Evolutionary conservation across 1,140 invertebrate genomes (phyloP).

Genomic region (Drosophila pseudoananassae): DNA sequence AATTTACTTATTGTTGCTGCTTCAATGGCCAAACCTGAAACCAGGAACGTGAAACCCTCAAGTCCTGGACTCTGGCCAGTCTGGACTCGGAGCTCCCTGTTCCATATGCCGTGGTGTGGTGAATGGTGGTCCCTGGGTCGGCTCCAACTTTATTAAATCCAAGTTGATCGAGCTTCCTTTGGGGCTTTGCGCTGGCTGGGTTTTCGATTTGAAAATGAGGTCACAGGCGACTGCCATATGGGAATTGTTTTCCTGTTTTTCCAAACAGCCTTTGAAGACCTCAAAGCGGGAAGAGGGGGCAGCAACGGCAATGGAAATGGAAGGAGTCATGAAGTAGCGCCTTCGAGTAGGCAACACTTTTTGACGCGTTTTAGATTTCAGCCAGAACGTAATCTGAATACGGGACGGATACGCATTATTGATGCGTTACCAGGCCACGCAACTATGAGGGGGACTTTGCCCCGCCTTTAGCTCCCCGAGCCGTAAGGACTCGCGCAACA

Average conservation of each 20-base stretch:
- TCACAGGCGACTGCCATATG: slow-evolving; percentile 73
- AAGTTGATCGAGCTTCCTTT: slow-evolving; percentile 73
- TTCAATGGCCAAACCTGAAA: slow-evolving; percentile 59
- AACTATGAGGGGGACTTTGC: neutral
- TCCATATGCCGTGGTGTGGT: slow-evolving; percentile 26
- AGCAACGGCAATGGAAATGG: neutral
- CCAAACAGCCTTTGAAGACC: slow-evolving; percentile 57
- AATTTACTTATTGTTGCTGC: slow-evolving; percentile 80
- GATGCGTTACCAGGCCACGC: slow-evolving; percentile 66
- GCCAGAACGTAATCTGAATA: slow-evolving; percentile 46
- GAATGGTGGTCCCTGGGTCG: neutral
- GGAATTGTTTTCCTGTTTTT: slow-evolving; percentile 46
- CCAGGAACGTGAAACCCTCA: slow-evolving; percentile 18
- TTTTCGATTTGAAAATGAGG: slow-evolving; percentile 79
- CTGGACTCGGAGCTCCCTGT: slow-evolving; percentile 2
- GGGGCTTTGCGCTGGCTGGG: slow-evolving; percentile 74
- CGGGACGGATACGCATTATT: slow-evolving; percentile 63
- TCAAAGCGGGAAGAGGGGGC: neutral
- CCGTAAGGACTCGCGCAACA: slow-evolving; percentile 40
- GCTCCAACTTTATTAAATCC: slow-evolving; percentile 60
- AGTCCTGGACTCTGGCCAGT: slow-evolving; percentile 6
- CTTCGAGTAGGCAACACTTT: slow-evolving; percentile 28
- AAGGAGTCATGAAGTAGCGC: slow-evolving; percentile 13
- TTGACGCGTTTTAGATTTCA: slow-evolving; percentile 42
- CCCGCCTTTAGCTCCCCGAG: neutral